Conservation (phyloP, 2,797 vertebrate genomes). For the Oreochromis grahami region DNA sequence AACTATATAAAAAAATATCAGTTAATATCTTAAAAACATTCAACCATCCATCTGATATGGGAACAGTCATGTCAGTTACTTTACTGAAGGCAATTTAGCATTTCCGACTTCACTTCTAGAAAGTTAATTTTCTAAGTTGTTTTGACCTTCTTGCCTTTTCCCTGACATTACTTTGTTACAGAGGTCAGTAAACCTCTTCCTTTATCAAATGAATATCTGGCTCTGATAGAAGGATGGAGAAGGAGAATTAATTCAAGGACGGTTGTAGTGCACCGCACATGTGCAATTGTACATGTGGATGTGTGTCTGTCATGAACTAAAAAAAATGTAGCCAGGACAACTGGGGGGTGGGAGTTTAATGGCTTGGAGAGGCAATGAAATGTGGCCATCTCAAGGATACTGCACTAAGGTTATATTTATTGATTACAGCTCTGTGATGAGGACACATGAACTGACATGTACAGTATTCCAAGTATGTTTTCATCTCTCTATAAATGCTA, state of each 20-base stretch:
- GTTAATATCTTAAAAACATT: slow-evolving; percentile 10
- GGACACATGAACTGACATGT: slow-evolving; percentile 2
- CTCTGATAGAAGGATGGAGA: slow-evolving; percentile 8
- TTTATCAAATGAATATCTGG: not conserved
- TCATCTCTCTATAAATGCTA: not conserved
- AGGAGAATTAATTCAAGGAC: slow-evolving; percentile 18
- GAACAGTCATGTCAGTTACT: not conserved
- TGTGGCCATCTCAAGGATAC: slow-evolving; percentile 59
- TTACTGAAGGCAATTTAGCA: not conserved
- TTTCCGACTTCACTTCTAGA: not conserved
- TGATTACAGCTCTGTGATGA: slow-evolving; percentile 31
- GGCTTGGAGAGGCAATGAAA: slow-evolving; percentile 18
- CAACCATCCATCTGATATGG: slow-evolving; percentile 8
- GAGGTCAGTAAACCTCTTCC: not conserved
- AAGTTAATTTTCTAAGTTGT: not conserved
- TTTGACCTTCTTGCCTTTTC: not conserved
- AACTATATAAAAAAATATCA: not conserved
- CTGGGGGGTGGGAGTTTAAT: slow-evolving; percentile 7
- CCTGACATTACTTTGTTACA: not conserved
- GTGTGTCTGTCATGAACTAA: not conserved
- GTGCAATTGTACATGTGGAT: not conserved
- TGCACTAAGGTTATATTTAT: slow-evolving; percentile 55
- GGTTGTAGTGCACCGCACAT: not conserved
- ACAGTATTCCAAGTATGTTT: not conserved
- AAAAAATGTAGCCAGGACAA: slow-evolving; percentile 1